These are phyloP conservation scores for Ursus arctos DNA, from an alignment of 2,113 vertebrate species.

Conservation along the genomic window DNA sequence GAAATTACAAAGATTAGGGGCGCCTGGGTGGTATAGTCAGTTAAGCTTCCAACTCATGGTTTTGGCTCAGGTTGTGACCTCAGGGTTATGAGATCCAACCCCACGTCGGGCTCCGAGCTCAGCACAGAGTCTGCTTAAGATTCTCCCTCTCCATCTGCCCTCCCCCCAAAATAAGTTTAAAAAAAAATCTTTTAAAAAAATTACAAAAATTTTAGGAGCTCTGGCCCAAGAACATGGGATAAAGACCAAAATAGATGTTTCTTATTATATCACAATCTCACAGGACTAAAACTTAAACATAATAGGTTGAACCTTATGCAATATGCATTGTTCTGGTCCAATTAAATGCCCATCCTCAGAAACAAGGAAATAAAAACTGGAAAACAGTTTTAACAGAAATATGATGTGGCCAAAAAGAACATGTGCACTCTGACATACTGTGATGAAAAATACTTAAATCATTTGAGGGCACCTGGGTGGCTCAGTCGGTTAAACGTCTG, in stretches of 20 bases:
- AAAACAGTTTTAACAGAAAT: conserved; percentile 11
- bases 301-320: not conserved
- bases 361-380: not conserved
- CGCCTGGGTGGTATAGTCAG: not conserved
- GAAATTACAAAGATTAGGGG: not conserved
- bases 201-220: not conserved
- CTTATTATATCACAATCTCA: not conserved
- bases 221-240: not conserved
- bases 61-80: not conserved
- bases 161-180: not conserved
- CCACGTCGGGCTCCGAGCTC: not conserved
- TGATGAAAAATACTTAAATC: not conserved
- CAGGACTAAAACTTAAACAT: not conserved
- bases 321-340: not conserved
- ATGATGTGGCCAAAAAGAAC: not conserved
- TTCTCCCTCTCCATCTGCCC: not conserved
- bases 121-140: not conserved
- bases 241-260: not conserved
- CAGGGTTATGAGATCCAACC: not conserved
- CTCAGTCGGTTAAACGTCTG: not conserved
- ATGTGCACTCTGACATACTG: not conserved
- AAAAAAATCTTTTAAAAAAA: no score
- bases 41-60: not conserved
- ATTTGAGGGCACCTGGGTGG: not conserved
- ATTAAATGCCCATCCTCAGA: not conserved